Percentiles rank a stretch among this genome's conserved stretches.
These are phyloP conservation scores for Dunckerocampus dactyliophorus DNA, from an alignment of 2,113 vertebrate species.

Conservation along the genomic window DNA sequence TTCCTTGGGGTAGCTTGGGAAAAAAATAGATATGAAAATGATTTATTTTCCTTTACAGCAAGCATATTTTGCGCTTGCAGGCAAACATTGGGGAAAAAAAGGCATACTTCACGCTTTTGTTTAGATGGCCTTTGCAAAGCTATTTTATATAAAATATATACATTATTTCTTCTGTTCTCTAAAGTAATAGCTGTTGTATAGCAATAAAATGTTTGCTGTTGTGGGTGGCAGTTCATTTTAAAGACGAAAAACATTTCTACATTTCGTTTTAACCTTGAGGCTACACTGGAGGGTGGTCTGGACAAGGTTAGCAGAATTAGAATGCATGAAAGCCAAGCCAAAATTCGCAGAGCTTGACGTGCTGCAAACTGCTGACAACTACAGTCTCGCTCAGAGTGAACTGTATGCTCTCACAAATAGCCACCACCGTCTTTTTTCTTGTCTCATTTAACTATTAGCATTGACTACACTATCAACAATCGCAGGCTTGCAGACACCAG, in stretches of 20 bases:
- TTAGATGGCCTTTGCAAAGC: conserved; percentile 33
- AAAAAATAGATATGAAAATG: conserved; percentile 72
- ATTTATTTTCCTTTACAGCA: conserved; percentile 62
- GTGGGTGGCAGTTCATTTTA: neutral
- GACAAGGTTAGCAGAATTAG: conserved; percentile 28
- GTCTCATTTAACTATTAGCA: conserved; percentile 14
- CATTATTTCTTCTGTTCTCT: conserved; percentile 23
- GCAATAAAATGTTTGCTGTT: neutral
- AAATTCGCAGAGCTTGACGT: conserved; percentile 31
- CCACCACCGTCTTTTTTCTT: neutral
- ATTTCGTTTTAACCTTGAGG: conserved; percentile 36
- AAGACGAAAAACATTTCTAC: neutral
- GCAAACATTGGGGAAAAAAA: conserved; percentile 53
- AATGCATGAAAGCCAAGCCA: conserved; percentile 38
- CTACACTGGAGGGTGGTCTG: conserved; percentile 1
- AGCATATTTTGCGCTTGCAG: conserved; percentile 60
- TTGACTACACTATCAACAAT: conserved; percentile 6
- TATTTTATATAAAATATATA: conserved; percentile 17
- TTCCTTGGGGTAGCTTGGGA: conserved; percentile 56
- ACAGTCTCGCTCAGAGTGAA: conserved; percentile 29
- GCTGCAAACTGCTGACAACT: conserved; percentile 47
- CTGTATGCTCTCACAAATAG: conserved; percentile 15
- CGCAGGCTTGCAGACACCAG: conserved; percentile 24
- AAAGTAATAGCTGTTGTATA: conserved; percentile 8
- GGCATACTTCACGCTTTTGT: conserved; percentile 39